Percentiles rank a stretch among this genome's conserved stretches.
phyloP scores from a whole-genome alignment of 2,113 vertebrate species.

The Tragelaphus buxtoni region DNA sequence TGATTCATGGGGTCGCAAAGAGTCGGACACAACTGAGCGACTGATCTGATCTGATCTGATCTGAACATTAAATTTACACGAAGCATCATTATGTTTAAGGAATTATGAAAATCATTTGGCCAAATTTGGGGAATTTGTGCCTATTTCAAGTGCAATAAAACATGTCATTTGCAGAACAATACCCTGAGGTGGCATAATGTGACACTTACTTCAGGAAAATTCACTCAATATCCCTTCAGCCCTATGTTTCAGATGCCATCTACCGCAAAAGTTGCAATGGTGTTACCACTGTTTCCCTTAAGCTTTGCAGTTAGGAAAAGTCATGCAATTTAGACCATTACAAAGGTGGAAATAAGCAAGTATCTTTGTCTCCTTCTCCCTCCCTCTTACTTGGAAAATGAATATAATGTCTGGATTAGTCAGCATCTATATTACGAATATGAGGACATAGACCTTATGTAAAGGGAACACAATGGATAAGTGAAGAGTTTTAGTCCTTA shows the following conservation, averaged over 20 bases:
- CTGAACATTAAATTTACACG: not conserved
- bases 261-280: rapidly evolving
- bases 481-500: not conserved
- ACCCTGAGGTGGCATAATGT: not conserved
- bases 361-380: not conserved
- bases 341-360: not conserved
- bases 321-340: rapidly evolving
- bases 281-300: not conserved
- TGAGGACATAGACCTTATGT: not conserved
- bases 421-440: not conserved
- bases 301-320: not conserved
- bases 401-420: not conserved
- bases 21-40: too few species aligned
- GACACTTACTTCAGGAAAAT: not conserved
- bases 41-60: too few species aligned
- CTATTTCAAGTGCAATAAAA: not conserved
- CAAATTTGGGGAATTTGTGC: not conserved
- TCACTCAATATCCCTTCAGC: not conserved
- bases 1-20: too few species aligned
- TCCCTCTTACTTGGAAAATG: not conserved
- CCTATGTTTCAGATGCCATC: not conserved
- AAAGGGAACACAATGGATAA: not conserved
- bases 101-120: not conserved
- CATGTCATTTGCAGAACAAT: not conserved
- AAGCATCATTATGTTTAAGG: not conserved